Evolutionary conservation across 2,113 vertebrate genomes (phyloP).

Genomic region (Formicarius rufipectus): DNA sequence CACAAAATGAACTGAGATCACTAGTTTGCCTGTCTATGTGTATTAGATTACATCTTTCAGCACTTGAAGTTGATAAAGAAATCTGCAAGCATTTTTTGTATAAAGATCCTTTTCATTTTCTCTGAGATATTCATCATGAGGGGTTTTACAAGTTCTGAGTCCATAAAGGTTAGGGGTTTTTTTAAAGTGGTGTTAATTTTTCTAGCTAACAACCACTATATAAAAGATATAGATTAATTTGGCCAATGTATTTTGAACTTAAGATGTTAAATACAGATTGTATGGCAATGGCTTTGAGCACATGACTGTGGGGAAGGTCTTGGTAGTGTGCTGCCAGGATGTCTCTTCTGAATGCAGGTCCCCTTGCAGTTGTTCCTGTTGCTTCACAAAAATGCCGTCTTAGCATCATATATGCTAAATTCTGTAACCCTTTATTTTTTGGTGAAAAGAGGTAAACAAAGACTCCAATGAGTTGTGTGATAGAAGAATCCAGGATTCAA

Average conservation of each 20-base stretch:
- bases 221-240: background rate
- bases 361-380: background rate
- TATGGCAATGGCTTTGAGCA: background rate
- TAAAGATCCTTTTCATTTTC: background rate
- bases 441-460: background rate
- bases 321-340: background rate
- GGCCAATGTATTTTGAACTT: background rate
- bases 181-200: background rate
- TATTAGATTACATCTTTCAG: background rate
- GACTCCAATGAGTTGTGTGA: background rate
- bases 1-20: background rate
- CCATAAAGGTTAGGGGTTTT: background rate
- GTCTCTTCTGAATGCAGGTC: background rate
- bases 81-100: background rate
- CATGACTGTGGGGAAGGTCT: no score
- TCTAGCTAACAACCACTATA: background rate
- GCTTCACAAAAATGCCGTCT: background rate
- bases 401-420: background rate
- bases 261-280: background rate
- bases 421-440: background rate
- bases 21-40: background rate
- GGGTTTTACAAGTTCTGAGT: background rate
- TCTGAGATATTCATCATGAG: background rate
- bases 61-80: background rate
- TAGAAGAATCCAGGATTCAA: background rate